Evolutionary conservation across 2,797 vertebrate species (phyloP).

Genomic region (Tarsius wallacei): DNA sequence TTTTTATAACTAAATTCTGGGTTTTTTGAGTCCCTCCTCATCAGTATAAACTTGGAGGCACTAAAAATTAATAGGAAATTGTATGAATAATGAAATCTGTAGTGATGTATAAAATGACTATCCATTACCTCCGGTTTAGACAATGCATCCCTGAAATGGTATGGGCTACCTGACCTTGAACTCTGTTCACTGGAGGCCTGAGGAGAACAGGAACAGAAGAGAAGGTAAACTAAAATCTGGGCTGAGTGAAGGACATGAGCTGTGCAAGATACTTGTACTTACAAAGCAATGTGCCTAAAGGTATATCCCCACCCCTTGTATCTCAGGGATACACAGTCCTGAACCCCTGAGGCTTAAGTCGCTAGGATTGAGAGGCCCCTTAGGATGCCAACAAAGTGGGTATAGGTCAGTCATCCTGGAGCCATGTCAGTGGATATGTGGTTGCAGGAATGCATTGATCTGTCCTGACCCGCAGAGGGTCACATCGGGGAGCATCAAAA

Average conservation of each 20-base stretch:
- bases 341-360: neutral
- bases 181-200: slow-evolving; percentile 50
- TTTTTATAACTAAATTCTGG: too few species aligned
- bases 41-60: slow-evolving; percentile 64
- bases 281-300: neutral
- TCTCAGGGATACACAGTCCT: neutral
- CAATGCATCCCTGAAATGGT: slow-evolving; percentile 26
- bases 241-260: neutral
- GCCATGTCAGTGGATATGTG: neutral
- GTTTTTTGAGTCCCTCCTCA: too few species aligned
- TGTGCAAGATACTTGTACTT: neutral
- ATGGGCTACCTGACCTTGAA: slow-evolving; percentile 20
- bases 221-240: slow-evolving; percentile 41
- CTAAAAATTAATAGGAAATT: slow-evolving; percentile 83
- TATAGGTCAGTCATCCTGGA: neutral
- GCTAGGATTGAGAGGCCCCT: neutral
- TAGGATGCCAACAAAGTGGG: neutral
- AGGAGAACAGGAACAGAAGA: slow-evolving; percentile 25
- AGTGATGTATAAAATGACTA: slow-evolving; percentile 53
- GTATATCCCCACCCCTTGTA: neutral
- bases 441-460: neutral
- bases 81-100: slow-evolving; percentile 82
- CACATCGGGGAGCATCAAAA: neutral
- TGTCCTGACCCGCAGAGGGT: neutral
- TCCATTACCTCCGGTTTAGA: slow-evolving; percentile 67